Conservation (phyloP, 2,113 vertebrate species). For the Neodontobutis hainanensis region DNA sequence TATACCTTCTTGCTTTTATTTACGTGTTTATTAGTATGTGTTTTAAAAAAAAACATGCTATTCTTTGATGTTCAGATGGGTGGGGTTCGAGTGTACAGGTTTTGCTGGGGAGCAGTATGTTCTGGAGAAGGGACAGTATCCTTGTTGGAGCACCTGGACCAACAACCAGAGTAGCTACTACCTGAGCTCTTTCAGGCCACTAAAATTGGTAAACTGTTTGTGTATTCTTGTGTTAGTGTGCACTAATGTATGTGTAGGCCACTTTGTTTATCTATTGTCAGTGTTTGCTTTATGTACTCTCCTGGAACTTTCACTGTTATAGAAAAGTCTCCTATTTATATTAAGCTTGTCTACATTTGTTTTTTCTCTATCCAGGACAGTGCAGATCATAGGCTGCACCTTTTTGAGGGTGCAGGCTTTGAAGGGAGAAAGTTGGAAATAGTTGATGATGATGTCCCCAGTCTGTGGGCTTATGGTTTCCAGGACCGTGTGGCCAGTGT, state of each 20-base stretch:
- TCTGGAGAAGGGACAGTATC: constrained; percentile 89
- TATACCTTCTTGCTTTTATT: background rate
- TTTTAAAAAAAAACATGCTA: background rate
- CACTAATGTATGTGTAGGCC: no score
- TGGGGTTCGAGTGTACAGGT: constrained; percentile 84
- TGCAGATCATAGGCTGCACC: constrained; percentile 86
- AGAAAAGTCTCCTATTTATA: no score
- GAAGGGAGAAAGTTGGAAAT: constrained; percentile 91
- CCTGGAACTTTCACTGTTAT: no score
- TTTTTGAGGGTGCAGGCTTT: constrained; percentile 85
- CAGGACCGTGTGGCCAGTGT: constrained; percentile 88
- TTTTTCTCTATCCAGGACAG: constrained; percentile 76
- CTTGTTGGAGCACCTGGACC: constrained; percentile 89
- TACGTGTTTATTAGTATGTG: background rate
- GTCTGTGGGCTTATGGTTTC: constrained; percentile 90
- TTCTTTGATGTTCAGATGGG: constrained; percentile 78
- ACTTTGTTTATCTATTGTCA: no score
- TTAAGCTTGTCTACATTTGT: constrained; percentile 25
- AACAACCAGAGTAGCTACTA: constrained; percentile 81
- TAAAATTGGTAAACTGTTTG: constrained; percentile 82
- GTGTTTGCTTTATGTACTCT: no score
- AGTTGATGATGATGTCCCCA: constrained; percentile 88
- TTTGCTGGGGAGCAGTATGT: constrained; percentile 87
- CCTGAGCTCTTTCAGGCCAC: constrained; percentile 78
- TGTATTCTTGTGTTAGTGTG: no score